Percentiles rank a stretch among this genome's conserved stretches.
phyloP scores from a whole-genome alignment of 1,140 invertebrate genomes.

The Magallana angulata region DNA sequence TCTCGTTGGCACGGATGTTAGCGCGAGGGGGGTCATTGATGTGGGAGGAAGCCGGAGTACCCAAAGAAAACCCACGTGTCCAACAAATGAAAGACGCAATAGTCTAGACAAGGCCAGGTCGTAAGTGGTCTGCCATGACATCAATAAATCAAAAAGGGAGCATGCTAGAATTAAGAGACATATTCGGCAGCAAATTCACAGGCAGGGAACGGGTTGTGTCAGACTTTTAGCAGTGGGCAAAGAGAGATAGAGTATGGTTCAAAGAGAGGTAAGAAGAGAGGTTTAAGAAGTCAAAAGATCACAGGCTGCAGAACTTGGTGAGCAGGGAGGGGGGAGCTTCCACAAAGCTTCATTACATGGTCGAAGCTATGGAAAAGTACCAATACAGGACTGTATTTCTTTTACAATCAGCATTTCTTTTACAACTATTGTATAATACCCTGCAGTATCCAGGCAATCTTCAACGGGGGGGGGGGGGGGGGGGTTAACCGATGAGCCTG shows the following conservation, averaged over 20 bases:
- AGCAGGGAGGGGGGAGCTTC: slow-evolving; percentile 30
- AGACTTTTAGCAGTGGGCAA: neutral
- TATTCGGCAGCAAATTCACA: slow-evolving; percentile 41
- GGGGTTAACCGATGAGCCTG: neutral
- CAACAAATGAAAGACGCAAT: slow-evolving; percentile 29
- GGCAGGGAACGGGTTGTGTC: slow-evolving; percentile 27
- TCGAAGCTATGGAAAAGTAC: neutral
- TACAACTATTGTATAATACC: slow-evolving; percentile 13
- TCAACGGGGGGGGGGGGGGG: neutral
- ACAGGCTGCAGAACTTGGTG: neutral
- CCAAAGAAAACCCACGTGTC: neutral
- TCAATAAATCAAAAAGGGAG: slow-evolving; percentile 39
- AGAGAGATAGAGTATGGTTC: slow-evolving; percentile 34
- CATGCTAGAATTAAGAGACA: slow-evolving; percentile 21
- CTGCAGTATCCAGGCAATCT: neutral
- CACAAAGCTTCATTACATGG: neutral
- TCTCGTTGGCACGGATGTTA: too few species aligned
- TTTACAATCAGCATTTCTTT: neutral
- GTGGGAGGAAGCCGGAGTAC: too few species aligned
- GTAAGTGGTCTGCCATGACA: slow-evolving; percentile 46
- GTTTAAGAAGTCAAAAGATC: slow-evolving; percentile 16
- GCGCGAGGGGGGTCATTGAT: too few species aligned
- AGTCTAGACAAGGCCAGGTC: slow-evolving; percentile 45
- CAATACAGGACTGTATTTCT: neutral
- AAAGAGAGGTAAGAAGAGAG: slow-evolving; percentile 10